Base-by-base conservation (phyloP, 2,113 vertebrate genomes). In the Poeciliopsis prolifica region DNA sequence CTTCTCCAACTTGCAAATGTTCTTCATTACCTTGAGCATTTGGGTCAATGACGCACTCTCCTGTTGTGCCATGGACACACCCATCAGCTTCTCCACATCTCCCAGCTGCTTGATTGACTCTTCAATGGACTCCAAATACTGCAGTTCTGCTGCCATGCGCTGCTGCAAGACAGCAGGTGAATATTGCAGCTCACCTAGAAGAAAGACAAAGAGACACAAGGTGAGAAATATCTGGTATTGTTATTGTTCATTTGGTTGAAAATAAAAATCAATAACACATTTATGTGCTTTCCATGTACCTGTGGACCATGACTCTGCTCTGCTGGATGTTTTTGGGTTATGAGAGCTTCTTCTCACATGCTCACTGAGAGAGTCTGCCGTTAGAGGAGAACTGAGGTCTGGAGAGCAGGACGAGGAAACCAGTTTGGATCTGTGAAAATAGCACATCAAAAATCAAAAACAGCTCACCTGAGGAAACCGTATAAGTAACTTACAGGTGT, bases 31-130 rank as follows among this genome's bases (percentile, higher is more conserved):
- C 96, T 97, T 97, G 24, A 99, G 95, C 85, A 98, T 96, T 85
- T 98, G 97, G 82, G 97, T 96, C 80, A 99, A 90, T 28, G 97
- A 96, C 6, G 96, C 95, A 0, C 92, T 97, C 88, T 99, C 98
- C 86, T 98, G 97, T 79, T 99, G 97, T 63, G 97, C 98, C 37
- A 97, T 92, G 0, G 97, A 95, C 33, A 99, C 94, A 10, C 95
- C 95, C 74, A 96, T 91, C 0, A 96, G 89, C 10, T 95, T 91
- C 85, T 99, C 98, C 30, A 97, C 77, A 0, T 98, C 96, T 0
- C 95, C 93, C 10, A 99, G 93, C 61, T 99, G 97, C 15, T 95
- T 93, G 30, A 97, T 91, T 0, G 97, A 97, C 88, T 98, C 97
- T 85, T 99, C 98, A 1, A 98, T 93, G 2, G 96, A 95, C 24